A percentile compares a stretch with the other conserved stretches of the same genome.
Conservation (phyloP, 2,797 vertebrate species). For the Syngnathus acus region DNA sequence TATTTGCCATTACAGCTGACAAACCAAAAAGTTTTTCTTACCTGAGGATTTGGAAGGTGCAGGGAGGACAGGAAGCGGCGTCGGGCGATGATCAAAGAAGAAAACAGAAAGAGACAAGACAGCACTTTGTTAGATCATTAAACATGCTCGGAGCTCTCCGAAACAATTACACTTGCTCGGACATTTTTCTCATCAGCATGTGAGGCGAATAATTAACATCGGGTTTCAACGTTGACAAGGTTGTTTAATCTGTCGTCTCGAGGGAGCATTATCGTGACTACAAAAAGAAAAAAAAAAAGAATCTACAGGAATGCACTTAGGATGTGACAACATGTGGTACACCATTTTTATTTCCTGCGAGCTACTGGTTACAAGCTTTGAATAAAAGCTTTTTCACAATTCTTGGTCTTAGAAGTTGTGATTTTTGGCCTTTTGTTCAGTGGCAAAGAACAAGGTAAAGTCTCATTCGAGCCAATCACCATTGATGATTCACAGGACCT, state of each 20-base stretch:
- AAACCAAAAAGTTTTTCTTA: constrained; percentile 38
- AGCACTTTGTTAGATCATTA: constrained; percentile 39
- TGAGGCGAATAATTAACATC: constrained; percentile 19
- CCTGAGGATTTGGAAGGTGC: constrained; percentile 35
- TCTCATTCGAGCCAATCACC: constrained; percentile 56
- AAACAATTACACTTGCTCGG: constrained; percentile 19
- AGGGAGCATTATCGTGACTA: constrained; percentile 7
- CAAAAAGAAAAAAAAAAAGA: background rate
- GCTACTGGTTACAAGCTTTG: background rate
- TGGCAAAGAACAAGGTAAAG: constrained; percentile 27
- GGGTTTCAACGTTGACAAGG: constrained; percentile 9
- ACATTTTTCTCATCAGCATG: constrained; percentile 18
- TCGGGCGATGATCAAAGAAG: constrained; percentile 1
- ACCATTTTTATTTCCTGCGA: background rate
- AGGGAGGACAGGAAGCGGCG: constrained; percentile 14
- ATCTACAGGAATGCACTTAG: background rate
- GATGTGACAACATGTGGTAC: background rate
- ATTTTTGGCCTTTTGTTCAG: background rate
- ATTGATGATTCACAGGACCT: constrained; percentile 54
- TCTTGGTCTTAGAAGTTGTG: background rate
- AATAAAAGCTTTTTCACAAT: background rate
- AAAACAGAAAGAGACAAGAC: constrained; percentile 31
- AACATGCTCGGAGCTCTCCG: constrained; percentile 16
- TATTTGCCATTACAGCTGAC: constrained; percentile 10
- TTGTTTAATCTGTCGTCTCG: constrained; percentile 21